Conservation (phyloP, 2,113 vertebrate genomes). For the Eulemur macaco region DNA sequence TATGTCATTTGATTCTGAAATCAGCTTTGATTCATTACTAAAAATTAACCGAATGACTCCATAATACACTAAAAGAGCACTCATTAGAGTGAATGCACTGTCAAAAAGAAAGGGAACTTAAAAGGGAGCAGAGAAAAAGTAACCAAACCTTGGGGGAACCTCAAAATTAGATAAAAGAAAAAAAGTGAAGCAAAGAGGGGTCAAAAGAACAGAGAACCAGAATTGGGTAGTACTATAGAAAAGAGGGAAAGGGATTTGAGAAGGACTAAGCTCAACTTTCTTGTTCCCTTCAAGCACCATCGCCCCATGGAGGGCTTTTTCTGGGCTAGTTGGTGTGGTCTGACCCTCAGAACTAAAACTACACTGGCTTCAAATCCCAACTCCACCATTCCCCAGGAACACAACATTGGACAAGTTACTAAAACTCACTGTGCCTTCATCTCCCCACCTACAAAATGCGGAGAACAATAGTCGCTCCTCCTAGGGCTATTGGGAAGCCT, state of each 20-base stretch:
- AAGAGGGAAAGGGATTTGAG: not conserved
- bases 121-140: not conserved
- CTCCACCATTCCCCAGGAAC: not conserved
- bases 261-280: not conserved
- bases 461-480: not conserved
- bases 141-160: not conserved
- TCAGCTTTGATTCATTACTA: constrained; percentile 16
- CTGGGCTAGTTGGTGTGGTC: not conserved
- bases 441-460: not conserved
- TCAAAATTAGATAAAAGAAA: not conserved
- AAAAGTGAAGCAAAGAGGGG: not conserved
- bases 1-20: not conserved
- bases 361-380: not conserved
- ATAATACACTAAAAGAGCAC: not conserved
- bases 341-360: not conserved
- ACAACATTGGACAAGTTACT: not conserved
- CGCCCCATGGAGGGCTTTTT: not conserved
- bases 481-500: not conserved
- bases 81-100: not conserved
- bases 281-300: not conserved
- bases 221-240: not conserved
- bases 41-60: not conserved
- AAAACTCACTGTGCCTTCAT: not conserved
- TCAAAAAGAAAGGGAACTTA: constrained; percentile 8
- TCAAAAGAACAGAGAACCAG: not conserved